phyloP scores from a whole-genome alignment of 2,797 vertebrate genomes.

The Syncerus caffer region DNA sequence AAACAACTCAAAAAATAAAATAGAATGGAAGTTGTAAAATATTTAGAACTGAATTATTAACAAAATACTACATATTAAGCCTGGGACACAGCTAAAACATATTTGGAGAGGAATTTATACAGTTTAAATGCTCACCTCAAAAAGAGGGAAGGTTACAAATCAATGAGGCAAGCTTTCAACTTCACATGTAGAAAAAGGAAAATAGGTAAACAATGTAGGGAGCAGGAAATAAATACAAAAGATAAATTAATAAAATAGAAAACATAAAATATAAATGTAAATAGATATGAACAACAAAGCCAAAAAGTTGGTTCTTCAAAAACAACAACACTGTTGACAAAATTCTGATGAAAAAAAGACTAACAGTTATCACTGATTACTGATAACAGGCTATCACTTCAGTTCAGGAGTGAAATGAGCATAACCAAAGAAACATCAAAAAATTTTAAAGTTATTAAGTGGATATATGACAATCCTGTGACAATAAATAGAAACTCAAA shows the following conservation, averaged over 20 bases:
- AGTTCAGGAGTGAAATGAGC: not conserved
- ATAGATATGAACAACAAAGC: not conserved
- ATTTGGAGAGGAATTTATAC: not conserved
- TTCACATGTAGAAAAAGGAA: not conserved
- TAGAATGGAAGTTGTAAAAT: not conserved
- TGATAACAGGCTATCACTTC: too few species aligned
- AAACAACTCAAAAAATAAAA: slow-evolving; percentile 10
- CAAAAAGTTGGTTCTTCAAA: not conserved
- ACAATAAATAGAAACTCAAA: not conserved
- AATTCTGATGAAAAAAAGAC: not conserved
- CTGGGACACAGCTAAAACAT: not conserved
- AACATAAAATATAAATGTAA: not conserved
- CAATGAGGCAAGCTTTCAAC: not conserved
- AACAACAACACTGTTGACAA: not conserved
- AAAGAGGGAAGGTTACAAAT: not conserved
- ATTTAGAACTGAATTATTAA: not conserved
- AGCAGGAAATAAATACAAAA: not conserved
- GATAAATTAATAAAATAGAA: not conserved
- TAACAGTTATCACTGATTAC: not conserved
- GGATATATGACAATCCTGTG: not conserved
- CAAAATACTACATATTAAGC: not conserved
- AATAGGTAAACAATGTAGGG: not conserved
- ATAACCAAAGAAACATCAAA: not conserved
- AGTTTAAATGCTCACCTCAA: not conserved
- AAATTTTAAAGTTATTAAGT: not conserved